Evolutionary conservation across 1,140 invertebrate genomes (phyloP), one percentile per base, ranked within the genome.

Genomic region (Goniozus legneri): DNA sequence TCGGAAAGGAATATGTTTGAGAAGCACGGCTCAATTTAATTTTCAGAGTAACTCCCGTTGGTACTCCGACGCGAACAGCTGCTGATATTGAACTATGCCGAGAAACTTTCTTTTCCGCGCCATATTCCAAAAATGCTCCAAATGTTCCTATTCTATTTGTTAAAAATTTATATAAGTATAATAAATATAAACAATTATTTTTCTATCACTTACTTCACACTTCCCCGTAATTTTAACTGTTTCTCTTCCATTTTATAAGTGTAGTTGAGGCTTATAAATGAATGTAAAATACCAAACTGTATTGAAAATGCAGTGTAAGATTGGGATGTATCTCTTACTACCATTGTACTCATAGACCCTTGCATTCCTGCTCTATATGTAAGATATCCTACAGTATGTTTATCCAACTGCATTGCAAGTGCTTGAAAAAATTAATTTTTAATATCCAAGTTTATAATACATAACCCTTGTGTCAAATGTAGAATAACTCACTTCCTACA

Each of bases 31-130:
- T 82, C 60, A 96, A 79, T 76, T 89, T 94, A 14, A 97, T 76
- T 77, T 91, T 92, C 6, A 97, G 76, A 47, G 84, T 85, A 2
- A 97, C 91, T 32, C 95, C 95, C 14, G 84, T 84, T 2, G 91
- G 91, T 19, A 91, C 75, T 6, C 93, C 93, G 27, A 97, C 73
- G 31, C 84, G 80, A 8, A 97, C 85, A 0, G 87, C 80, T 6
- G 93, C 93, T 2, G 89, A 86, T 1, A 97, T 68, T n/a, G 84
- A 85, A 56, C 89, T 95, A 58, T 93, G 89, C 64, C 92, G 84
- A 0, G 94, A 93, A 12, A 97, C 82, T 73, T 91, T 93, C 58
- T 95, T 96, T 61, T 97, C 91, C 20, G 87, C 86, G 0, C 92
- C 92, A 69, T 95, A 97, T 67, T 96, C 92, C 0, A 93, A 68